Percentiles rank a stretch among this genome's conserved stretches.
Conservation (phyloP, 2,888 invertebrate genomes). For the Crioceris asparagi region DNA sequence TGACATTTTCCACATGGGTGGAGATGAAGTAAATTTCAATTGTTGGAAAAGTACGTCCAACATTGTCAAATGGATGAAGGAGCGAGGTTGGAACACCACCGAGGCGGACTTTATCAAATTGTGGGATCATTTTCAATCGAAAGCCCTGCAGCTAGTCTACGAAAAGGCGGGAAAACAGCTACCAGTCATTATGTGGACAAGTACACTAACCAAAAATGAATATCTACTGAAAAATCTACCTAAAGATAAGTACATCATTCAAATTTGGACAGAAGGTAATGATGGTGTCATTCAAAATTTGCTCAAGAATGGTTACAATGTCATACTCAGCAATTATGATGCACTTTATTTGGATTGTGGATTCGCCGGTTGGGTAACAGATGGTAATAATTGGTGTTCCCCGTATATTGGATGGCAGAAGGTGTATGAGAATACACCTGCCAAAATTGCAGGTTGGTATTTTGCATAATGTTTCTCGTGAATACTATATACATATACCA, state of each 20-base stretch:
- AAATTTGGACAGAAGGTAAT: conserved; percentile 64
- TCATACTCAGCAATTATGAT: conserved; percentile 81
- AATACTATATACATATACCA: too few species aligned
- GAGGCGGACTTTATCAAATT: conserved; percentile 51
- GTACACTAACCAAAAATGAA: conserved; percentile 57
- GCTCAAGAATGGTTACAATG: conserved; percentile 57
- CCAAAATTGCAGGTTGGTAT: conserved; percentile 42
- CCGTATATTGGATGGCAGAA: conserved; percentile 87
- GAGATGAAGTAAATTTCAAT: conserved; percentile 58
- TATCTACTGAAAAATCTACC: conserved; percentile 56
- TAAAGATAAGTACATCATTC: conserved; percentile 68
- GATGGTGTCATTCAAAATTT: conserved; percentile 57
- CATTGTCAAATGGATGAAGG: conserved; percentile 58
- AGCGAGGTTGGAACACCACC: conserved; percentile 46
- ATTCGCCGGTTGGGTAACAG: conserved; percentile 69
- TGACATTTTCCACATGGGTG: conserved; percentile 82
- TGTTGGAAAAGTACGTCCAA: conserved; percentile 69
- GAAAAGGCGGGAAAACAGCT: conserved; percentile 43
- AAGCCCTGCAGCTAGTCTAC: conserved; percentile 46
- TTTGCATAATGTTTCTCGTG: too few species aligned
- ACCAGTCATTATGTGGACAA: conserved; percentile 71
- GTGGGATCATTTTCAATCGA: conserved; percentile 68
- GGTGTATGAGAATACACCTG: conserved; percentile 68
- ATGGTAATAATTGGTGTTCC: conserved; percentile 81
- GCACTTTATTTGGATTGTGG: conserved; percentile 81